A percentile compares a stretch with the other conserved stretches of the same genome.
These are phyloP conservation scores for Charadrius vociferus DNA, from an alignment of 2,113 vertebrate species.

Conservation along the genomic window DNA sequence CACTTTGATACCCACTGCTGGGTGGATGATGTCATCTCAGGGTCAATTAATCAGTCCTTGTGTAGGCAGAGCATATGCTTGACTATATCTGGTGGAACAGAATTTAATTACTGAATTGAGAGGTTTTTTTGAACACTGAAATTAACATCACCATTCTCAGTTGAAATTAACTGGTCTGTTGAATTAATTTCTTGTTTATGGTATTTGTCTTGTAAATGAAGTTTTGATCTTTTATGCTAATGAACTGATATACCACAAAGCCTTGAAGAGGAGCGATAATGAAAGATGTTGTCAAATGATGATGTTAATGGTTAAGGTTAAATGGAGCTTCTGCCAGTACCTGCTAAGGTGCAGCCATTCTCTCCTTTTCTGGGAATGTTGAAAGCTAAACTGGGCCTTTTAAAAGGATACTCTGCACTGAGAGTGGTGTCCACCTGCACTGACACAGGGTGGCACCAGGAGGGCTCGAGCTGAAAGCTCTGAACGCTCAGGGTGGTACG, in stretches of 20 bases:
- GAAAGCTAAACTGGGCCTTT: too few species aligned
- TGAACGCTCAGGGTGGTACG: not conserved
- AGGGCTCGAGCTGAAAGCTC: not conserved
- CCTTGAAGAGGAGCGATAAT: not conserved
- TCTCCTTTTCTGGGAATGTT: not conserved
- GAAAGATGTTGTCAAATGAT: not conserved
- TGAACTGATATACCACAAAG: not conserved
- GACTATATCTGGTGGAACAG: not conserved
- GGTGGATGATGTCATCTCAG: not conserved
- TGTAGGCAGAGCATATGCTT: conserved; percentile 45
- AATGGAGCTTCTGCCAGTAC: not conserved
- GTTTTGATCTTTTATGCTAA: conserved; percentile 10
- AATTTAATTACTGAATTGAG: conserved; percentile 33
- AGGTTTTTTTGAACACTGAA: not conserved
- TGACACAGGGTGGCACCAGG: not conserved
- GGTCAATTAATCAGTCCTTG: conserved; percentile 31
- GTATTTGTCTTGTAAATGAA: conserved; percentile 36
- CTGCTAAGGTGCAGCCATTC: not conserved
- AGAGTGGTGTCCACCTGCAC: not conserved
- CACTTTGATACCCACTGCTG: not conserved
- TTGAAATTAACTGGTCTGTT: not conserved
- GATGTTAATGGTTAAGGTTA: not conserved
- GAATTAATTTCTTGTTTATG: conserved; percentile 41
- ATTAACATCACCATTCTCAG: conserved; percentile 11
- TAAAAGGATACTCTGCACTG: not conserved